Base-by-base conservation (phyloP, 1,140 invertebrate species). In the Arctopsyche grandis region DNA sequence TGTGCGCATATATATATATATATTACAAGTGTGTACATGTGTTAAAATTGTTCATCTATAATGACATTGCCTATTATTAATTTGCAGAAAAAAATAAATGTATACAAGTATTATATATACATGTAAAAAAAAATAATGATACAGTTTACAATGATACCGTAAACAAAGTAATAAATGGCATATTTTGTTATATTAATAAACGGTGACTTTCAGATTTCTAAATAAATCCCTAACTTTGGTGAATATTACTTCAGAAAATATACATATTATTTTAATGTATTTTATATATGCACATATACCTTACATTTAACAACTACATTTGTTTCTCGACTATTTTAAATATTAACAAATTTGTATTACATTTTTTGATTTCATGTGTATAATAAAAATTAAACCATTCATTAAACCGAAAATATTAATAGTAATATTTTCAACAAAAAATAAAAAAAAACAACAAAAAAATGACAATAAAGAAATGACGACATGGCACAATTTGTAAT, bases 231-330 rank as follows among this genome's bases (percentile, higher is more conserved):
- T 82, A 82, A 46, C 81, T 82, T 82, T 82, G 81, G 81, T 82
- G 81, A 82, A 82, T 80, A 82, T 78, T 74, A 74, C 77, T 78
- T 82, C 81, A 80, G 81, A 82, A 82, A 82, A 82, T 82, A 82
- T 82, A 82, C 81, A 82, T 78, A 73, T 82, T 56, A 69, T 82
- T 77, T 75, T 77, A 38, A 79, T 75, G 78, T 80, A 82, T 77
- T 70, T 66, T 79, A 79, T 78, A 56, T 75, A 77, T 76, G 81
- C 81, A 80, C 79, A 80, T 75, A 78, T 58, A 78, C 43, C 79
- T 80, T 82, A 82, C 78, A 26, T 29, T 56, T 69, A 69, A 79
- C 22, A 76, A 76, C 80, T 82, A 82, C 52, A 78, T 79, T 66
- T 80, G 75, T 66, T 52, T 63, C 52, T 81, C 76, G 43, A 79